These are phyloP conservation scores for Lampris megalopsis DNA, from an alignment of 2,113 vertebrate species.

Conservation along the genomic window DNA sequence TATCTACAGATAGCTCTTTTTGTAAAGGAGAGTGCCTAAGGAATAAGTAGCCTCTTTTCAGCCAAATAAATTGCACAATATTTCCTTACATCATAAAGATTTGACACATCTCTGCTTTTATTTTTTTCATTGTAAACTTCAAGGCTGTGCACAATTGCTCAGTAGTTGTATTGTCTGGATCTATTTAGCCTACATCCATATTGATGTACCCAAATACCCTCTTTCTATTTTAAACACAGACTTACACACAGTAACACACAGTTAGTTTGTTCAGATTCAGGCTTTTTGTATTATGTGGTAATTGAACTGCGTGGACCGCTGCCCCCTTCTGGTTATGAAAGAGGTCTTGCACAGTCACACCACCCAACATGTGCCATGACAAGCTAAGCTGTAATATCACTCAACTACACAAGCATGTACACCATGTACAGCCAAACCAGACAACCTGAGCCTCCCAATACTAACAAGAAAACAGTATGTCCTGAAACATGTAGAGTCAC, in stretches of 20 bases:
- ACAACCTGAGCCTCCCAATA: background rate
- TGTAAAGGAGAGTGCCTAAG: no score
- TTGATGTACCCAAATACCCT: background rate
- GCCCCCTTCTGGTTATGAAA: constrained; percentile 5
- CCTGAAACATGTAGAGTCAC: background rate
- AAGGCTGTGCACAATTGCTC: no score
- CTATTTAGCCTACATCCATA: no score
- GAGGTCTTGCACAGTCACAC: constrained; percentile 33
- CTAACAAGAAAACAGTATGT: background rate
- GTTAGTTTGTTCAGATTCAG: background rate
- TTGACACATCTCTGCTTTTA: no score
- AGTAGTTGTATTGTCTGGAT: no score
- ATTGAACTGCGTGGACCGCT: background rate
- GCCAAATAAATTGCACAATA: no score
- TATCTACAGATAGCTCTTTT: no score
- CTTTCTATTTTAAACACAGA: background rate
- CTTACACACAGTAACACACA: background rate
- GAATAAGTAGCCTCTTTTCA: no score
- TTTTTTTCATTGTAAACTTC: no score
- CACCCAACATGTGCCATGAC: constrained; percentile 38
- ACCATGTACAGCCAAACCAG: constrained; percentile 11
- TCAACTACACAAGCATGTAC: constrained; percentile 38
- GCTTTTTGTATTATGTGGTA: background rate
- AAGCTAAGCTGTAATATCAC: background rate
- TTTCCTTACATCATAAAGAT: no score